Conservation (phyloP, 2,113 vertebrate genomes). For the Chunga burmeisteri region DNA sequence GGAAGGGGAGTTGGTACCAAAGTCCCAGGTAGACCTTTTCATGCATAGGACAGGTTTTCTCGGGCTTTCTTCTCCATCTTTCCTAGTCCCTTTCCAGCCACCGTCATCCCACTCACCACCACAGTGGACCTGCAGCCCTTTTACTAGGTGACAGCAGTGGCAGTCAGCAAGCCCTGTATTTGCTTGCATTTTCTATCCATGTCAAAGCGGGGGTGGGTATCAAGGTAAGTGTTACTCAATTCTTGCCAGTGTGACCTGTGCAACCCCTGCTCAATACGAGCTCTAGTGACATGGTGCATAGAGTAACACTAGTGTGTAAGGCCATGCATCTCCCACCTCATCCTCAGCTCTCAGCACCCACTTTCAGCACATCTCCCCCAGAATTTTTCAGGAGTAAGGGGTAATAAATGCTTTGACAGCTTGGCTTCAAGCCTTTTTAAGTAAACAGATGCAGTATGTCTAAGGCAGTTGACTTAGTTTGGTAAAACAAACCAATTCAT, state of each 20-base stretch:
- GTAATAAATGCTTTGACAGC: not conserved
- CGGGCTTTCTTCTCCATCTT: not conserved
- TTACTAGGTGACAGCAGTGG: not conserved
- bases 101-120: not conserved
- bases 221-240: not conserved
- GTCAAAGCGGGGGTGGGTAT: not conserved
- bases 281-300: not conserved
- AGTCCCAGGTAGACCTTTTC: not conserved
- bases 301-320: accelerated
- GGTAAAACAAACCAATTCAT: not conserved
- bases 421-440: not conserved
- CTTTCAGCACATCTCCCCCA: not conserved
- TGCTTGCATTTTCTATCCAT: not conserved
- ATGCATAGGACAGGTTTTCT: not conserved
- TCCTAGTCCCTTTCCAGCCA: not conserved
- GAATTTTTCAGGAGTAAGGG: not conserved
- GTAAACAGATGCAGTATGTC: not conserved
- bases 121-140: not conserved
- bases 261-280: accelerated
- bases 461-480: not conserved
- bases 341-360: not conserved
- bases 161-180: not conserved
- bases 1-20: not conserved
- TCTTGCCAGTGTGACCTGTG: not conserved
- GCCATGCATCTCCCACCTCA: not conserved